These are phyloP conservation scores for Pteromalus puparum DNA, from an alignment of 1,140 invertebrate genomes.

Conservation along the genomic window DNA sequence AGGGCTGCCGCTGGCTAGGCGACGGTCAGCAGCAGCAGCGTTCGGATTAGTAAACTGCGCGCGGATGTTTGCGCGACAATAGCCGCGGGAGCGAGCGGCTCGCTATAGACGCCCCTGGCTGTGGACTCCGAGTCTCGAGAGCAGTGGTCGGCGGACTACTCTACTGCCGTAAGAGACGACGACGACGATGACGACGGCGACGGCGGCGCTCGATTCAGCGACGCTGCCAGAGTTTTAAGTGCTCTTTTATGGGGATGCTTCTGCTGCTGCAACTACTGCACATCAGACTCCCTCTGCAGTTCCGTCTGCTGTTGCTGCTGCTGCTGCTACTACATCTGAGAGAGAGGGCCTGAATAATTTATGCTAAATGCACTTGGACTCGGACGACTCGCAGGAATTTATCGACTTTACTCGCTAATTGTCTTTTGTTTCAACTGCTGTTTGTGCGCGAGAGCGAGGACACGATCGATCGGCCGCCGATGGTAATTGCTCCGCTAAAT, in stretches of 20 bases:
- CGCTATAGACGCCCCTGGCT: too few species aligned
- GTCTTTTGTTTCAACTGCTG: constrained; percentile 2
- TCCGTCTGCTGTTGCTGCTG: background rate
- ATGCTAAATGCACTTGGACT: constrained; percentile 13
- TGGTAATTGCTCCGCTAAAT: background rate
- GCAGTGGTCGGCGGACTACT: background rate
- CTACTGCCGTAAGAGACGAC: background rate
- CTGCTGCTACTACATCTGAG: background rate
- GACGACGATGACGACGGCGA: too few species aligned
- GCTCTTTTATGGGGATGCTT: constrained; percentile 22
- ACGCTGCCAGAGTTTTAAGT: constrained; percentile 3
- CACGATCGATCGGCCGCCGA: background rate
- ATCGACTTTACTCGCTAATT: constrained; percentile 17
- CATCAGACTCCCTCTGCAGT: background rate
- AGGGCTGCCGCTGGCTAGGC: background rate
- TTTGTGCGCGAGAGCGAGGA: background rate
- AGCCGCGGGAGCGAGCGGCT: constrained; percentile 30
- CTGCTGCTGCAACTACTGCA: background rate
- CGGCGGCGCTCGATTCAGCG: background rate
- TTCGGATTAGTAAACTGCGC: constrained; percentile 53
- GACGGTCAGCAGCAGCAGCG: constrained; percentile 46
- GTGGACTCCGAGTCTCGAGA: background rate
- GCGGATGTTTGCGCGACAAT: constrained; percentile 58
- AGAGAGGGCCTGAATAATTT: constrained; percentile 3
- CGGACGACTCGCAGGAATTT: background rate